phyloP scores from a whole-genome alignment of 2,797 vertebrate genomes.

The Glyptemys insculpta region DNA sequence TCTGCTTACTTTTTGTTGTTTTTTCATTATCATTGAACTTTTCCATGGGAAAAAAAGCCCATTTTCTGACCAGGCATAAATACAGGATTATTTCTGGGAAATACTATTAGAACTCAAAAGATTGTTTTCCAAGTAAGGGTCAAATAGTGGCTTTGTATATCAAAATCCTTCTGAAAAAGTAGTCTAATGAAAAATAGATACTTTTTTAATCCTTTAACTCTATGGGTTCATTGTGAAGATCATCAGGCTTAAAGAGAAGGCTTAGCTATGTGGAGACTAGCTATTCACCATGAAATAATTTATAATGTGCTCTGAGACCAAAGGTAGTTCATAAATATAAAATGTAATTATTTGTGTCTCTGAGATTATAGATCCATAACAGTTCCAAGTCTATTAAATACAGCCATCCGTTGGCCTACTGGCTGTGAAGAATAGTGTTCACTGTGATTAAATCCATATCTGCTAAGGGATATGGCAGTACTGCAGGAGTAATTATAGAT shows the following conservation, averaged over 20 bases:
- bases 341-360: rapidly evolving
- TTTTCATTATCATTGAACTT: constrained; percentile 26
- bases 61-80: neutral
- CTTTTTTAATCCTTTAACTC: neutral
- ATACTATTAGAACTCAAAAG: neutral
- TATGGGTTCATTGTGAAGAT: neutral
- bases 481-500: neutral
- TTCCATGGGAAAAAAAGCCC: neutral
- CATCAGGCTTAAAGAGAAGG: rapidly evolving
- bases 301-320: neutral
- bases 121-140: neutral
- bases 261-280: neutral
- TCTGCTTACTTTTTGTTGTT: neutral
- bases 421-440: neutral
- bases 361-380: neutral
- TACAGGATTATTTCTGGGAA: neutral
- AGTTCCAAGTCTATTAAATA: neutral
- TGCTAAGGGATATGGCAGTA: neutral
- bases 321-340: neutral
- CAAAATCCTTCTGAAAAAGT: neutral
- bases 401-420: rapidly evolving
- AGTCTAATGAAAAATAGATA: rapidly evolving
- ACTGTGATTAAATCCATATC: rapidly evolving
- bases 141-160: neutral
- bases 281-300: neutral